These are phyloP conservation scores for Neosalanx taihuensis DNA, from an alignment of 2,797 vertebrate genomes.

Conservation along the genomic window DNA sequence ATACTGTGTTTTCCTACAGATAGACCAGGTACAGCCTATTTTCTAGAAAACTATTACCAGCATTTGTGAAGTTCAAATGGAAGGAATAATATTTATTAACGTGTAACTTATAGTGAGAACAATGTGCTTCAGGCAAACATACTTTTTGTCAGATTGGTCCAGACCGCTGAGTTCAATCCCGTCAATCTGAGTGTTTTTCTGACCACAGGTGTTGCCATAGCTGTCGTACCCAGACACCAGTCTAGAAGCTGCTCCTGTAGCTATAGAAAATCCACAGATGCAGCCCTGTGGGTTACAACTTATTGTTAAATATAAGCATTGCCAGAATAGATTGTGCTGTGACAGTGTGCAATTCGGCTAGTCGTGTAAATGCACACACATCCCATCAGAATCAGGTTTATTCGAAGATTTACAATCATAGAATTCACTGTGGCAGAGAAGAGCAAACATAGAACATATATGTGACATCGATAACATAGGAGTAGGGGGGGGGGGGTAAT, in stretches of 20 bases:
- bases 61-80: not conserved
- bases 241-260: slow-evolving; percentile 89
- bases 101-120: not conserved
- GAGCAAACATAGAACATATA: no score
- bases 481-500: no score
- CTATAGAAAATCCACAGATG: slow-evolving; percentile 91
- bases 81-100: not conserved
- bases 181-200: slow-evolving; percentile 84
- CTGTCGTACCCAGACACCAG: slow-evolving; percentile 93
- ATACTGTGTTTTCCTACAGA: not conserved
- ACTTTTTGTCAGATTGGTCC: slow-evolving; percentile 89
- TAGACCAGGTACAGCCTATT: not conserved
- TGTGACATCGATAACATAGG: no score
- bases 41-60: not conserved
- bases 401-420: no score
- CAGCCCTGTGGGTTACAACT: slow-evolving; percentile 75
- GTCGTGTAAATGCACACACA: not conserved
- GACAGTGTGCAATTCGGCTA: not conserved
- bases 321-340: not conserved
- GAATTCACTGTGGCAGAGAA: no score
- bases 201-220: slow-evolving; percentile 95
- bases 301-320: slow-evolving; percentile 1
- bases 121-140: slow-evolving; percentile 42
- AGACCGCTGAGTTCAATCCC: slow-evolving; percentile 84
- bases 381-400: not conserved